These are phyloP conservation scores for Alsophila aescularia DNA, from an alignment of 2,888 invertebrate genomes.

Conservation along the genomic window DNA sequence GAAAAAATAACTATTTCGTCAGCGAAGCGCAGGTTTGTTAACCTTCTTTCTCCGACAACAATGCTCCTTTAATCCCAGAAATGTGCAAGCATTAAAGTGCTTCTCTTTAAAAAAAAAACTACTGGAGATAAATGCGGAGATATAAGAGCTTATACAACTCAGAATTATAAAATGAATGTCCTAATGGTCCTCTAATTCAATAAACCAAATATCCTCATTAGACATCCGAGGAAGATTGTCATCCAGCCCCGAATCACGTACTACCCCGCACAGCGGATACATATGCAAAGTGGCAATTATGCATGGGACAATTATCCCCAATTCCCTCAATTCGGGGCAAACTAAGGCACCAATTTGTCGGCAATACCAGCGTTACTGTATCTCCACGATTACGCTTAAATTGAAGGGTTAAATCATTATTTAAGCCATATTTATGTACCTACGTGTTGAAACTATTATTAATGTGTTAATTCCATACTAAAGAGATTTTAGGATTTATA, in stretches of 20 bases:
- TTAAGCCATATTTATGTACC: background rate
- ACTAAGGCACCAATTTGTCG: constrained; percentile 18
- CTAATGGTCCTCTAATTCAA: background rate
- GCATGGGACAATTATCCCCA: constrained; percentile 36
- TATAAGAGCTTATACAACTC: too few species aligned
- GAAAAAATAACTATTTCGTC: too few species aligned
- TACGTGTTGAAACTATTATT: background rate
- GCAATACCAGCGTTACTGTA: constrained; percentile 7
- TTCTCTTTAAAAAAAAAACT: too few species aligned
- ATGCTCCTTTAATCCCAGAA: too few species aligned
- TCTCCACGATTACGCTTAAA: constrained; percentile 8
- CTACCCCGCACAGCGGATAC: constrained; percentile 10
- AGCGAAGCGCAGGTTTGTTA: too few species aligned
- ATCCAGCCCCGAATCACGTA: constrained; percentile 7
- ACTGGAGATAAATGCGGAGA: too few species aligned
- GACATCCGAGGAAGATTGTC: constrained; percentile 3
- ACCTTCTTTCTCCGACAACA: too few species aligned
- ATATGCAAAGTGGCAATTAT: constrained; percentile 53
- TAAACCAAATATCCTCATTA: constrained; percentile 7
- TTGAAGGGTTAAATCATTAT: constrained; percentile 2
- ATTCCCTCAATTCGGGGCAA: constrained; percentile 14
- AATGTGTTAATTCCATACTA: too few species aligned
- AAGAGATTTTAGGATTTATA: too few species aligned
- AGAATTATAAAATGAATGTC: background rate
- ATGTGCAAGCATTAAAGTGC: too few species aligned